A percentile compares a stretch with the other conserved stretches of the same genome.
Evolutionary conservation across 1,140 invertebrate species (phyloP).

Genomic region (Ceratoteleas bidentatus): DNA sequence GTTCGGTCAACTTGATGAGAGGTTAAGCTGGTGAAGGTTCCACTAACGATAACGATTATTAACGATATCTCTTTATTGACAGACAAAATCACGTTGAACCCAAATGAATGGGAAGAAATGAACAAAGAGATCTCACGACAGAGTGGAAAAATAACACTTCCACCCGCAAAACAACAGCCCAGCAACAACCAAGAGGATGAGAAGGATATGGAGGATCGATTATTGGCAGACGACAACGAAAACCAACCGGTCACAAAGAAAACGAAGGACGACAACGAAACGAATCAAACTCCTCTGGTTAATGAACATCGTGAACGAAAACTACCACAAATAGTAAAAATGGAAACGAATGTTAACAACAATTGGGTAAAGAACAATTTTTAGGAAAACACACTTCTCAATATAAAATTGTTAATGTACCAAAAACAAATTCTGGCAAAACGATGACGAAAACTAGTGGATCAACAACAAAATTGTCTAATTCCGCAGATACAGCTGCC

Average conservation of each 20-base stretch:
- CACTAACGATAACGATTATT: neutral
- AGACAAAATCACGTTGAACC: neutral
- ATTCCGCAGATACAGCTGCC: neutral
- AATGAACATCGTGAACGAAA: neutral
- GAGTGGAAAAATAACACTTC: neutral
- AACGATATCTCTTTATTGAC: slow-evolving; percentile 1
- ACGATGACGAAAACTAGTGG: neutral
- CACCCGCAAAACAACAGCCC: neutral
- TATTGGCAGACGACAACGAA: neutral
- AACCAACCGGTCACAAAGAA: neutral
- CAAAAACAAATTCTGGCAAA: neutral
- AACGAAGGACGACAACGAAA: neutral
- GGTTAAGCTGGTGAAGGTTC: neutral
- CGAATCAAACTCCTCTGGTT: neutral
- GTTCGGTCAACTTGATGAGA: neutral
- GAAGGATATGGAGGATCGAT: neutral
- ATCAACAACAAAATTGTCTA: neutral
- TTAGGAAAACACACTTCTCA: neutral
- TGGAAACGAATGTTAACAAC: neutral
- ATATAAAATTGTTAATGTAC: neutral
- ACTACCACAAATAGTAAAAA: neutral
- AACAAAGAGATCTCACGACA: neutral
- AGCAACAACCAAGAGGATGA: neutral
- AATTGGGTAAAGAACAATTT: neutral
- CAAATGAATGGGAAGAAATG: neutral